Base-by-base conservation (phyloP, 2,113 vertebrate genomes). In the Rhadina sibilatrix region DNA sequence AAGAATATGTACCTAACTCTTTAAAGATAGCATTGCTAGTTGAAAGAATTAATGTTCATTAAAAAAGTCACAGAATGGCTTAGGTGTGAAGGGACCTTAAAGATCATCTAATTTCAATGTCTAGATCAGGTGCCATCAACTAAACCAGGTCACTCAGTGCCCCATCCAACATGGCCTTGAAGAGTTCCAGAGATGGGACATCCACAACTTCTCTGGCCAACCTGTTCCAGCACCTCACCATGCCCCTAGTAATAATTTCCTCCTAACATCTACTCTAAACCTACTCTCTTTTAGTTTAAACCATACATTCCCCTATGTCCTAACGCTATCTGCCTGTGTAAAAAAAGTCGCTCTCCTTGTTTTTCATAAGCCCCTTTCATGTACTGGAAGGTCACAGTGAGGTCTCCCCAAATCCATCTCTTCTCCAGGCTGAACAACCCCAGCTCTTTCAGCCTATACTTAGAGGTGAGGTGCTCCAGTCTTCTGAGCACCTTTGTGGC, bases 321-420 rank as follows among this genome's bases (percentile, higher is more conserved):
- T 54, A 68, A 47, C 0, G 0, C 23, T 60, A 61, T 40, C 20
- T 27, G 30, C 21, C 11, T n/a, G 6, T 25, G 16, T 27, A 38
- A 76, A 68, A 71, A 75, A 54, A 27, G 25, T 54, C n/a, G 60
- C 13, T 68, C 16, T 46, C 23, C 14, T 9, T 14, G 24, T 40
- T 47, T 75, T 53, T 35, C 6, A 10, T 47, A 83, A 54, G 30
- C 14, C 18, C 6, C 13, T 33, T 75, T 68, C 53, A 53, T 24
- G n/a, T 53, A 30, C n/a, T 60, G 38, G 28, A 68, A 40, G 9
- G 38, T 38, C 0, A 0, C 53, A 53, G 17, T 40, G 38, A 75
- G 28, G n/a, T 47, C 38, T 60, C 46, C 24, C 24, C 38, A 68
- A 46, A 60, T 35, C 17, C 12, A 28, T 66, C 33, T 59, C 38